phyloP scores from a whole-genome alignment of 2,113 vertebrate species.

The Salvelinus alpinus region DNA sequence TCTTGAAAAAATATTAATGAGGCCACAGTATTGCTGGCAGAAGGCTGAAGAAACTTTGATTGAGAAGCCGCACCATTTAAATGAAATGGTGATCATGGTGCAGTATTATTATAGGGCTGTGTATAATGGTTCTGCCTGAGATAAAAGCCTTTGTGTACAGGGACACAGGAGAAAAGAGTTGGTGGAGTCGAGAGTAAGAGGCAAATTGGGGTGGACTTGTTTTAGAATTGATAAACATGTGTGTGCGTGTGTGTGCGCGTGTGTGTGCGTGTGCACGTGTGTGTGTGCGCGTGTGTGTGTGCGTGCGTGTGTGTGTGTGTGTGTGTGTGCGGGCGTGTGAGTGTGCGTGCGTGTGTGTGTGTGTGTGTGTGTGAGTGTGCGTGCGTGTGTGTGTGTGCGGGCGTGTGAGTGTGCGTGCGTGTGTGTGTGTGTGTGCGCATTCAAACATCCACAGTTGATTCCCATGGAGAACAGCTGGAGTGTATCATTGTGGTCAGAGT shows the following conservation, averaged over 20 bases:
- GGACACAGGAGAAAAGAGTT: slow-evolving; percentile 16
- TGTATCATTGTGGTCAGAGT: neutral
- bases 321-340: slow-evolving; percentile 7
- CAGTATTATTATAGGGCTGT: slow-evolving; percentile 35
- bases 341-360: neutral
- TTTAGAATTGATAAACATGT: slow-evolving; percentile 29
- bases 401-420: rapidly evolving
- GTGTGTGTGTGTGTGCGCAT: neutral
- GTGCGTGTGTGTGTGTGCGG: neutral
- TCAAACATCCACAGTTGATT: neutral
- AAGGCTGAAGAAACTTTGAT: slow-evolving; percentile 40
- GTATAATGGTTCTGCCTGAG: slow-evolving; percentile 35
- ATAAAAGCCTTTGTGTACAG: slow-evolving; percentile 10
- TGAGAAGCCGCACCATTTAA: slow-evolving; percentile 42
- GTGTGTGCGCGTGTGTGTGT: neutral
- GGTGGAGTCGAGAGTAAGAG: slow-evolving; percentile 41
- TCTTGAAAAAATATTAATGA: slow-evolving; percentile 61
- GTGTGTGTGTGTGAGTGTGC: neutral
- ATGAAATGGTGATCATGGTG: slow-evolving; percentile 27
- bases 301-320: neutral
- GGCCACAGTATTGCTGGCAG: slow-evolving; percentile 29
- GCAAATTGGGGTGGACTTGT: slow-evolving; percentile 47
- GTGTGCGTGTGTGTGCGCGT: neutral
- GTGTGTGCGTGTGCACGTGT: neutral
- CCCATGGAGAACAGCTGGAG: neutral